These are phyloP conservation scores for Drosophila mayaguana DNA, from an alignment of 2,888 invertebrate genomes.

Conservation along the genomic window DNA sequence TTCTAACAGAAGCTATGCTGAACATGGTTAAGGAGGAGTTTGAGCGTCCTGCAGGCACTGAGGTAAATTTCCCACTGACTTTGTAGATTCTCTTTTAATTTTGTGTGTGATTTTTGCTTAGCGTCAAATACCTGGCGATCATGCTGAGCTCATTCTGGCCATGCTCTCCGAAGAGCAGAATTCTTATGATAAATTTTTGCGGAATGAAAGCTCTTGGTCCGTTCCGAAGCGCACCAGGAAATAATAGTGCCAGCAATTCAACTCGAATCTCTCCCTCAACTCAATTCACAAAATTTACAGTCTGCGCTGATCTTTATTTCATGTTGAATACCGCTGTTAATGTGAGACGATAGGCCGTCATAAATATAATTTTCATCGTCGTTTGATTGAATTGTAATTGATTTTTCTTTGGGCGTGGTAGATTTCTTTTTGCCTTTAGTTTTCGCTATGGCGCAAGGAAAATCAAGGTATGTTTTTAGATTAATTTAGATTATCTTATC, in stretches of 20 bases:
- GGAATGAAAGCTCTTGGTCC: too few species aligned
- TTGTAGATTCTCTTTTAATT: neutral
- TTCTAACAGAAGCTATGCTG: slow-evolving; percentile 8
- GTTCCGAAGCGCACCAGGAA: neutral
- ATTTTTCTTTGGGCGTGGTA: neutral
- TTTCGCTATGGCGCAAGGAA: too few species aligned
- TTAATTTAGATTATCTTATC: too few species aligned
- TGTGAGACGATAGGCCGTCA: neutral
- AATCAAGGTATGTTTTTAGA: too few species aligned
- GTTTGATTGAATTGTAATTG: neutral
- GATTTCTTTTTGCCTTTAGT: too few species aligned
- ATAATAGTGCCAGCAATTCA: too few species aligned
- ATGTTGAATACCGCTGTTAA: neutral
- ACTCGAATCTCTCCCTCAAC: neutral
- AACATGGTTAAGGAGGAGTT: slow-evolving; percentile 23
- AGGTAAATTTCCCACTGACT: neutral
- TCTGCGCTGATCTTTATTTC: neutral
- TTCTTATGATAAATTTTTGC: neutral
- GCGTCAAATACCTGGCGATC: neutral
- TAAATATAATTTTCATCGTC: neutral
- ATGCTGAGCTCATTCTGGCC: slow-evolving; percentile 25
- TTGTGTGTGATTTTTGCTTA: neutral
- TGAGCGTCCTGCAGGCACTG: neutral
- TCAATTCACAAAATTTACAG: neutral
- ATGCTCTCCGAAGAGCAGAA: slow-evolving; percentile 38